Percentiles rank a stretch among this genome's conserved stretches.
These are phyloP conservation scores for Hyles euphorbiae DNA, from an alignment of 1,140 invertebrate species.

Conservation along the genomic window DNA sequence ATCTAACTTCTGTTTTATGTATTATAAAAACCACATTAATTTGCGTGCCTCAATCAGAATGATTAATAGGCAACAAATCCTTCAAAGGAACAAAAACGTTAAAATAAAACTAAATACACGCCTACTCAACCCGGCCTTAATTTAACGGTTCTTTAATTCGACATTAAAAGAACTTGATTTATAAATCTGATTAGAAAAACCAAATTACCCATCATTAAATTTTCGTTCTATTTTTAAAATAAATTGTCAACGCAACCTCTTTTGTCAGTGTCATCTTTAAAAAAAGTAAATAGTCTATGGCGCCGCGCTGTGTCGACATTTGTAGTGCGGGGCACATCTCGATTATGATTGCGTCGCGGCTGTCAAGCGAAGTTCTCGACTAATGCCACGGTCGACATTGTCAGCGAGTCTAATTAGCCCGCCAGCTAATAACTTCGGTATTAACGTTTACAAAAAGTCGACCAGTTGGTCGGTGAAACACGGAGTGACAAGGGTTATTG, in stretches of 20 bases:
- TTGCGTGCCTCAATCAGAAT: too few species aligned
- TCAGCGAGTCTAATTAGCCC: conserved; percentile 19
- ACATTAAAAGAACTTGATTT: too few species aligned
- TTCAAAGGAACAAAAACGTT: too few species aligned
- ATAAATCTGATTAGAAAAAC: too few species aligned
- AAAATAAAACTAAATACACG: too few species aligned
- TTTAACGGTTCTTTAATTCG: too few species aligned
- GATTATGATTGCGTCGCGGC: conserved; percentile 29
- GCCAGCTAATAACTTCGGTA: conserved; percentile 16
- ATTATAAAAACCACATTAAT: too few species aligned
- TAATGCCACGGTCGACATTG: conserved; percentile 33
- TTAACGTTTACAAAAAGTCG: conserved; percentile 24
- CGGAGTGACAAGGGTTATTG: conserved; percentile 1
- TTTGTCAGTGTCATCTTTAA: conserved; percentile 17
- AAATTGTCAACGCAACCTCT: conserved; percentile 9
- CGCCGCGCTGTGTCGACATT: conserved; percentile 25
- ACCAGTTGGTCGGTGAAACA: not conserved
- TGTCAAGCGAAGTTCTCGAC: conserved; percentile 42
- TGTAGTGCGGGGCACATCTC: conserved; percentile 21
- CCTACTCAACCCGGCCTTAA: too few species aligned
- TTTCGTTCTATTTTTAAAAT: not conserved
- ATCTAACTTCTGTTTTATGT: too few species aligned
- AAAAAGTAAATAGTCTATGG: conserved; percentile 17
- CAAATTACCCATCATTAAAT: not conserved
- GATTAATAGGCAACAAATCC: too few species aligned